Evolutionary conservation across 64 coral and sea anemone species (phyloP).

Genomic region (Actinia equina): DNA sequence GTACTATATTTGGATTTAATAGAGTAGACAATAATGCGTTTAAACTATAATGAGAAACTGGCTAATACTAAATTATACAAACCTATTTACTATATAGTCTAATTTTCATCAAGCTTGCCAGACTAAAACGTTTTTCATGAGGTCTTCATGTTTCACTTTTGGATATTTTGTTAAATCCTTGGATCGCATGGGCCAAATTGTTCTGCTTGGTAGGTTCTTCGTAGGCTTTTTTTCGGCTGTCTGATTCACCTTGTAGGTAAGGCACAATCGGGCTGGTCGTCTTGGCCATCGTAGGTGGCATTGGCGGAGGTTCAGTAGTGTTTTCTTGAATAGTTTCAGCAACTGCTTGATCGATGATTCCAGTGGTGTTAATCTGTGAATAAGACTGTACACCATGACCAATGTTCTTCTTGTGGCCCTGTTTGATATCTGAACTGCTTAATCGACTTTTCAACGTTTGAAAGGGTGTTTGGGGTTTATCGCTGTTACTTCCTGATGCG

Average conservation of each 20-base stretch:
- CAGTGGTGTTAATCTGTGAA: neutral
- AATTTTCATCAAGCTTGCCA: no score
- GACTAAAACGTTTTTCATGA: no score
- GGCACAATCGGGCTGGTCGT: neutral
- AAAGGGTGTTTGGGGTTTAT: neutral
- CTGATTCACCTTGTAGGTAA: neutral
- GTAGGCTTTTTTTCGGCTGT: no score
- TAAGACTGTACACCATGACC: neutral
- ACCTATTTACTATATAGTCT: no score
- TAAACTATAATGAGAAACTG: no score
- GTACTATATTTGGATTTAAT: no score
- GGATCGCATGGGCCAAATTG: no score
- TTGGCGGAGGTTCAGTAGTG: constrained; percentile 7
- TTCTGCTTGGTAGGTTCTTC: no score
- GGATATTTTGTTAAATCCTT: no score
- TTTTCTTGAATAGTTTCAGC: neutral
- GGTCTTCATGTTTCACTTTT: no score
- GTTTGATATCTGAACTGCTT: neutral
- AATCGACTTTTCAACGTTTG: neutral
- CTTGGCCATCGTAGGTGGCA: constrained; percentile 1
- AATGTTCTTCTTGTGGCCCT: neutral
- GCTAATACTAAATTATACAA: no score
- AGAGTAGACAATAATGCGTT: no score
- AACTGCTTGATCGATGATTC: constrained; percentile 13
- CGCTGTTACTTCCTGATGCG: constrained; percentile 5